These are phyloP conservation scores for Cheilosia pagana DNA, from an alignment of 2,888 invertebrate genomes.

Conservation along the genomic window DNA sequence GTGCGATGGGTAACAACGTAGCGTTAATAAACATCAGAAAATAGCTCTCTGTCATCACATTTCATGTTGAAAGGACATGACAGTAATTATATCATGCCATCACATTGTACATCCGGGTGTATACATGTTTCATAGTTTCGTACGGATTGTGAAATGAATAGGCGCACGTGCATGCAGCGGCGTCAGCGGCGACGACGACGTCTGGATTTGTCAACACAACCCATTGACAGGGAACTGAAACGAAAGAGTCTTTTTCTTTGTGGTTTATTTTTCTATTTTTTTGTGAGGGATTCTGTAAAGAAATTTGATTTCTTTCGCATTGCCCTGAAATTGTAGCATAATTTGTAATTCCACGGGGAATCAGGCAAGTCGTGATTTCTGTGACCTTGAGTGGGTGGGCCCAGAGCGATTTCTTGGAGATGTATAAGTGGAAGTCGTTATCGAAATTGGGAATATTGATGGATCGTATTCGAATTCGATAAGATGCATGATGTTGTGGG, in stretches of 20 bases:
- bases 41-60: constrained; percentile 22
- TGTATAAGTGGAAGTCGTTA: no score
- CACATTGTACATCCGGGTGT: background rate
- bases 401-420: no score
- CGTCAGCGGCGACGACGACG: background rate
- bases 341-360: no score
- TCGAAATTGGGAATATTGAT: no score
- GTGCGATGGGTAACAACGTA: background rate
- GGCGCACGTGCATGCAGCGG: background rate
- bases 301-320: background rate
- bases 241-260: background rate
- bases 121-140: background rate
- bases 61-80: constrained; percentile 10
- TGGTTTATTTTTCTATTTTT: background rate
- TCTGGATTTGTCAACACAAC: background rate
- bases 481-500: no score
- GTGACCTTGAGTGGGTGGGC: no score
- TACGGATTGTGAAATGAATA: background rate
- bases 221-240: background rate
- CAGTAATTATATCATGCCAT: constrained; percentile 6
- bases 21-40: constrained; percentile 12
- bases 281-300: background rate
- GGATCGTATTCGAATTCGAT: no score
- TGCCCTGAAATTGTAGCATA: no score
- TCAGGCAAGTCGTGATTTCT: no score